A percentile compares a stretch with the other conserved stretches of the same genome.
Conservation (phyloP, 2,888 invertebrate species). For the Synergus gifuensis region DNA sequence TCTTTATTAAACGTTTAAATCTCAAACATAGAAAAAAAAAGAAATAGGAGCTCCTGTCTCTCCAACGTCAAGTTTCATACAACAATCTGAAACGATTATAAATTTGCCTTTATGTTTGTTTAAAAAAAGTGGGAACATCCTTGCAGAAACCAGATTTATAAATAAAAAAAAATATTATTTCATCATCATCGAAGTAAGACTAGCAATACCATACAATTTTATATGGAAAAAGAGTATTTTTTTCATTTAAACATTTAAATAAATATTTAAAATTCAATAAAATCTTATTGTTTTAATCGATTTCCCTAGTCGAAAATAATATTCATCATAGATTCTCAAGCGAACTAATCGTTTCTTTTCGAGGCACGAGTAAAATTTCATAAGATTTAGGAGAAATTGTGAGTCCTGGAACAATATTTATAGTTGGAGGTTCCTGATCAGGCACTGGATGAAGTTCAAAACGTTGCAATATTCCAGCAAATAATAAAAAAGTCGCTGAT, state of each 20-base stretch:
- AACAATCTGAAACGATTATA: too few relatives aligned
- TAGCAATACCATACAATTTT: not conserved
- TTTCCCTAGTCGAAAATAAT: not conserved
- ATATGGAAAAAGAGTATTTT: not conserved
- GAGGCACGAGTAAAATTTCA: constrained; percentile 75
- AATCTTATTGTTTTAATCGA: not conserved
- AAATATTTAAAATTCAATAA: not conserved
- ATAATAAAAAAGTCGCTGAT: constrained; percentile 82
- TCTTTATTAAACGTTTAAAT: too few relatives aligned
- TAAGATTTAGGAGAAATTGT: constrained; percentile 81
- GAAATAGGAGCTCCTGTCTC: too few relatives aligned
- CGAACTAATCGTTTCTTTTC: constrained; percentile 44
- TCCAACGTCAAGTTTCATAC: too few relatives aligned
- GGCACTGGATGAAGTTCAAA: constrained; percentile 78
- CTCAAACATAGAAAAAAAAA: too few relatives aligned
- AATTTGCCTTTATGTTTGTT: too few relatives aligned
- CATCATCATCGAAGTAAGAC: not conserved
- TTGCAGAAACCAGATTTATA: too few relatives aligned
- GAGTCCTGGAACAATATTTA: constrained; percentile 79
- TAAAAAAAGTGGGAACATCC: too few relatives aligned
- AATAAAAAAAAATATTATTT: not conserved
- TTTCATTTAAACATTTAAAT: not conserved
- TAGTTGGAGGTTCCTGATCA: constrained; percentile 75
- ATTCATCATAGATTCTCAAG: not conserved
- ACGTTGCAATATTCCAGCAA: constrained; percentile 81